These are phyloP conservation scores for Lasioglossum malachurum DNA, from an alignment of 2,888 invertebrate genomes.

Conservation along the genomic window DNA sequence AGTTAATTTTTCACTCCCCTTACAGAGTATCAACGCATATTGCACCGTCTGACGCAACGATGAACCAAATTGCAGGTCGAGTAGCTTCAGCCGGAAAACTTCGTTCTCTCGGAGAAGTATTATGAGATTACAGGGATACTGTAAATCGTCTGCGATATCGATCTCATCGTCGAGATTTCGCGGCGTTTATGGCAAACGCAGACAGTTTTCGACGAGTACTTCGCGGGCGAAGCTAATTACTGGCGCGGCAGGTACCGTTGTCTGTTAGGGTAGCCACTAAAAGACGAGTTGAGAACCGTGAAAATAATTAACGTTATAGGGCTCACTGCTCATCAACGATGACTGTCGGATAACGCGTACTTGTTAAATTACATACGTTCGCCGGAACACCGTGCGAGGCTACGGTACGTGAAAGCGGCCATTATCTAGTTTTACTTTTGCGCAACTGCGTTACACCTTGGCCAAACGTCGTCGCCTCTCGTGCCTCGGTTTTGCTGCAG, in stretches of 20 bases:
- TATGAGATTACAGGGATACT: not conserved
- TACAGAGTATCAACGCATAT: not conserved
- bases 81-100: not conserved
- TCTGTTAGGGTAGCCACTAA: conserved; percentile 20
- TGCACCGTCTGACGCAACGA: not conserved
- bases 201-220: not conserved
- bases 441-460: conserved; percentile 71
- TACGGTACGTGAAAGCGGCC: conserved; percentile 84
- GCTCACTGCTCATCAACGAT: conserved; percentile 79
- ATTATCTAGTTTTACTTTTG: conserved; percentile 82
- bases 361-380: conserved; percentile 79
- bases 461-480: conserved; percentile 50
- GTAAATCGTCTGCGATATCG: not conserved
- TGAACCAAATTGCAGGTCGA: not conserved
- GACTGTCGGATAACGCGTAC: conserved; percentile 78
- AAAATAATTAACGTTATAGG: conserved; percentile 84
- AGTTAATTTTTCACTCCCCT: not conserved
- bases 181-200: not conserved
- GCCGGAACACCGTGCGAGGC: conserved; percentile 76
- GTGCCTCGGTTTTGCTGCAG: not conserved
- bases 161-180: not conserved
- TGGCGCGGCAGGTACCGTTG: conserved; percentile 31
- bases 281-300: conserved; percentile 78
- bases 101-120: not conserved
- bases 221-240: conserved; percentile 25